A percentile compares a stretch with the other conserved stretches of the same genome.
phyloP scores from a whole-genome alignment of 2,888 invertebrate species.

The Maniola hyperantus region DNA sequence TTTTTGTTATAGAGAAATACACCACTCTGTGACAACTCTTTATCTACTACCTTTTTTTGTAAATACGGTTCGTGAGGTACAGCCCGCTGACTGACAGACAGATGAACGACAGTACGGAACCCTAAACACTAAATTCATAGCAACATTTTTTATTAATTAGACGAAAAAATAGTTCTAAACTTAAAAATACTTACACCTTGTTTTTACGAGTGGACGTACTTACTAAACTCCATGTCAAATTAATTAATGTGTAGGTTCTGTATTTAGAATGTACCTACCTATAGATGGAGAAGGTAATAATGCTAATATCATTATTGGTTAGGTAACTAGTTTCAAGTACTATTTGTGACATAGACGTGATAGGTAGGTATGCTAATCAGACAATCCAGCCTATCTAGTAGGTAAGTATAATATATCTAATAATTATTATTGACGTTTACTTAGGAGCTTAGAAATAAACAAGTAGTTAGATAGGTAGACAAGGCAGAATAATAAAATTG shows the following conservation, averaged over 20 bases:
- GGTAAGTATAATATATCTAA: conserved; percentile 18
- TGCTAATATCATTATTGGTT: not conserved
- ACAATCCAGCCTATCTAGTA: conserved; percentile 27
- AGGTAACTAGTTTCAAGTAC: conserved; percentile 1
- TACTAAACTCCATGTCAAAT: not conserved
- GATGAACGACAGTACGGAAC: too few relatives aligned
- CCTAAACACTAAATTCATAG: too few relatives aligned
- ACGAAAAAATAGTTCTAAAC: too few relatives aligned
- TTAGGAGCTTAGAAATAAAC: not conserved
- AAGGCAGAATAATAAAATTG: too few relatives aligned
- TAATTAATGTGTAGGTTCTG: not conserved
- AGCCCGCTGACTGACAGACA: too few relatives aligned
- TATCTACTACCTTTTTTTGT: too few relatives aligned
- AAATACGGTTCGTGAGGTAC: too few relatives aligned
- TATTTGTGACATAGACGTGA: conserved; percentile 3
- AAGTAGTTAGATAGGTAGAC: not conserved
- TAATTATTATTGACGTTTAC: conserved; percentile 27
- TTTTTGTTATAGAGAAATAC: too few relatives aligned
- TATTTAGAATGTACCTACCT: not conserved
- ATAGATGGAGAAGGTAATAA: not conserved
- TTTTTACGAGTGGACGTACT: not conserved
- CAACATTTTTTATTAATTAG: too few relatives aligned
- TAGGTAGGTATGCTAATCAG: conserved; percentile 30
- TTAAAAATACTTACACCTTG: too few relatives aligned
- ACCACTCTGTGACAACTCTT: too few relatives aligned